These are phyloP conservation scores for Ceryle rudis DNA, from an alignment of 2,797 vertebrate species.

Conservation along the genomic window DNA sequence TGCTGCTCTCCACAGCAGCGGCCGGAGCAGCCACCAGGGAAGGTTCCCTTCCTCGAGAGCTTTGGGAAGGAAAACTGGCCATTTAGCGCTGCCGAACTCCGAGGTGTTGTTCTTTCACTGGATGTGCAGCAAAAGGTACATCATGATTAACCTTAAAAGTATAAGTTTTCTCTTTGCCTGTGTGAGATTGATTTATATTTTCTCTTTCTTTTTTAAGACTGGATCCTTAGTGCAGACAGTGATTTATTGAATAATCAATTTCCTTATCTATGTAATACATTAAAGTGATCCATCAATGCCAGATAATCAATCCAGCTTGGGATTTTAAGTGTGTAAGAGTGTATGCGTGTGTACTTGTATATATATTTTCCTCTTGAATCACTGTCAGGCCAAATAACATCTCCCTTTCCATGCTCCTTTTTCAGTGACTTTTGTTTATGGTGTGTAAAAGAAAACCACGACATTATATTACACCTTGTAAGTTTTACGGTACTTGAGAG, in stretches of 20 bases:
- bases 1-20: accelerated
- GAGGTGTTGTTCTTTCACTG: not conserved
- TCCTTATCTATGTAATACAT: slow-evolving; percentile 90
- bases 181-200: slow-evolving; percentile 76
- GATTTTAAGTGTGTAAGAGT: slow-evolving; percentile 74
- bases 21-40: accelerated
- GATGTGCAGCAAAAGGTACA: not conserved
- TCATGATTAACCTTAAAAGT: slow-evolving; percentile 33
- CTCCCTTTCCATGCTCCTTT: slow-evolving; percentile 36
- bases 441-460: slow-evolving; percentile 36
- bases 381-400: slow-evolving; percentile 28
- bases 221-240: slow-evolving; percentile 79
- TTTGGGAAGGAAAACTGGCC: not conserved
- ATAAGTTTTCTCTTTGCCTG: not conserved
- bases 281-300: slow-evolving; percentile 87
- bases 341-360: not conserved
- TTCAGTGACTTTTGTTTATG: slow-evolving; percentile 54
- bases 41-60: not conserved
- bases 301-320: slow-evolving; percentile 86
- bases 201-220: slow-evolving; percentile 59
- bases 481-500: slow-evolving; percentile 72
- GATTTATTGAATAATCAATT: slow-evolving; percentile 94
- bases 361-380: slow-evolving; percentile 73
- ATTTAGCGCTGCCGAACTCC: not conserved
- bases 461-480: slow-evolving; percentile 53